Evolutionary conservation across 2,113 vertebrate genomes (phyloP), one percentile per base, ranked within the genome.

Genomic region (Python bivittatus): DNA sequence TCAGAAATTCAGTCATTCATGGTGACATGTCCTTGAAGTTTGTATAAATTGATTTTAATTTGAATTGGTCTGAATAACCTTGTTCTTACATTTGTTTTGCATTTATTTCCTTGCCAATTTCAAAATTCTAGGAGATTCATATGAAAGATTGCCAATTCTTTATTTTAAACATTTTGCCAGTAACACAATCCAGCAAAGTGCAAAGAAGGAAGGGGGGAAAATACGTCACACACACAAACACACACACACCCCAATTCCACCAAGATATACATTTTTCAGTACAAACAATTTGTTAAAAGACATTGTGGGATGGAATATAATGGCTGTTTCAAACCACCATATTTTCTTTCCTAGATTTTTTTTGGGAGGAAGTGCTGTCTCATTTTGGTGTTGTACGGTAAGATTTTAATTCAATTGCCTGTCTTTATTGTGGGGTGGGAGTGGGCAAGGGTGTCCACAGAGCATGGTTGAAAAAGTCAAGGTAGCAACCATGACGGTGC

Each of bases 311-410:
- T 42, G 8, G 23, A 27, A 23, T 8, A 79, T 72, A 90, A 90
- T 17, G 58, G 88, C 56, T 84, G 17, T 42, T 79, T 79, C 72
- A 79, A 79, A 79, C 7, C 72, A 79, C 22, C 42, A 8, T 72
- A 90, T 27, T 79, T 91, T 48, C 60, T 61, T 44, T 57, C 6
- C 6, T 20, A 92, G 91, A 20, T 25, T 91, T 86, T 2, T 13
- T 92, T 4, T 86, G 88, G 94, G 84, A 93, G 86, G 85, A 94
- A 2, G 52, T 88, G 5, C 11, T 96, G 52, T 52, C 88, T 60
- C 86, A 44, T 33, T 60, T 86, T 64, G 94, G 94, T 42, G 88
- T 93, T 52, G 1, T 91, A 60, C 91, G 94, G 92, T 92, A 89
- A 93, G 92, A 86, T 79, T 42, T 79, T 79, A 42, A 79, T 79